phyloP scores from a whole-genome alignment of 2,888 invertebrate genomes.

The Synergus laeviventris region DNA sequence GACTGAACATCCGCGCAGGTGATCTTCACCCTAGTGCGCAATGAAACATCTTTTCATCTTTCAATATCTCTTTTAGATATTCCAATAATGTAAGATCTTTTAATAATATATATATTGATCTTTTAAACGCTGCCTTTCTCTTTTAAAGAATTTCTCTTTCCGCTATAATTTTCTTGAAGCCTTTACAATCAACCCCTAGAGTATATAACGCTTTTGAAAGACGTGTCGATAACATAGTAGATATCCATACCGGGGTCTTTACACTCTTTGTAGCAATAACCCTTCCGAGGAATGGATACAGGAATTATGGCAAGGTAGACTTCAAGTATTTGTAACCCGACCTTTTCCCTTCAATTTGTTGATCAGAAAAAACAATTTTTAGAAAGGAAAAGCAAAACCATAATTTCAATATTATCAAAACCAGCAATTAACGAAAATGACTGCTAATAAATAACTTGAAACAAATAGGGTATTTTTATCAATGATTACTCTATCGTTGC shows the following conservation, averaged over 20 bases:
- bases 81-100: too few species aligned
- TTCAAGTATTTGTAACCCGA: neutral
- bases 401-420: too few species aligned
- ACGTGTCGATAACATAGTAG: conserved; percentile 2
- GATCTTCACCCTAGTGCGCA: neutral
- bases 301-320: conserved; percentile 12
- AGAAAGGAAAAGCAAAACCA: neutral
- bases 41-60: too few species aligned
- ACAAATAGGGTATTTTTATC: too few species aligned
- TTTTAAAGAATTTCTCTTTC: neutral
- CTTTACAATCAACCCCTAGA: conserved; percentile 3
- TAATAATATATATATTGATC: neutral
- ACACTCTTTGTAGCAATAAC: conserved; percentile 27
- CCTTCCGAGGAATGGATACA: neutral
- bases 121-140: neutral
- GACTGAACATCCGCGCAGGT: neutral
- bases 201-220: conserved; percentile 22
- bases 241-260: conserved; percentile 15
- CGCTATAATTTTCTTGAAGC: neutral
- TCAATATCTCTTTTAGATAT: too few species aligned
- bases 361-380: neutral
- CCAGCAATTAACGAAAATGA: too few species aligned
- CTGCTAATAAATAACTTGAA: too few species aligned
- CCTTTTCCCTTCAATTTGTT: neutral
- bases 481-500: too few species aligned